A percentile compares a stretch with the other conserved stretches of the same genome.
Conservation (phyloP, 2,888 invertebrate genomes). For the Mechanitis messenoides region DNA sequence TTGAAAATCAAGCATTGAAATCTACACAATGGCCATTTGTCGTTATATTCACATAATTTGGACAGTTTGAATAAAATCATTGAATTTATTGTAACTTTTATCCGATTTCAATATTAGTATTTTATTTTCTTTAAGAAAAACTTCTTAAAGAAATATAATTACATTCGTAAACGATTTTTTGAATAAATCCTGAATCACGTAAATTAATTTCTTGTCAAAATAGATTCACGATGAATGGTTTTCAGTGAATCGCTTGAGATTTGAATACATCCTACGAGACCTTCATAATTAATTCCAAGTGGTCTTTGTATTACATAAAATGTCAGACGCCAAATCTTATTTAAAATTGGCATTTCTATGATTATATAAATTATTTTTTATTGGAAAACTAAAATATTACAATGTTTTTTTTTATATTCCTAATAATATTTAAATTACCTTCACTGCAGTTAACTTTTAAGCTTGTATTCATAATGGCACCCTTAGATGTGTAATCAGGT, state of each 20-base stretch:
- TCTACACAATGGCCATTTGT: too few species aligned
- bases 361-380: constrained; percentile 12
- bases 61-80: background rate
- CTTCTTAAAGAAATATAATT: constrained; percentile 1
- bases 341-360: constrained; percentile 10
- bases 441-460: too few species aligned
- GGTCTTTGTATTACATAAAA: constrained; percentile 21
- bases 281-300: constrained; percentile 32
- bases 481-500: too few species aligned
- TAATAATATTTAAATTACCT: too few species aligned
- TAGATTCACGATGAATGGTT: constrained; percentile 23
- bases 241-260: constrained; percentile 29
- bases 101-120: background rate
- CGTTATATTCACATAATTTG: background rate
- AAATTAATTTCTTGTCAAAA: constrained; percentile 25
- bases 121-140: background rate
- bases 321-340: constrained; percentile 23
- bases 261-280: constrained; percentile 30
- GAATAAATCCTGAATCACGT: constrained; percentile 15
- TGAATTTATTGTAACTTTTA: background rate
- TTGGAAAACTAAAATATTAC: background rate
- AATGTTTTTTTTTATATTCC: background rate
- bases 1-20: too few species aligned
- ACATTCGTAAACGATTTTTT: constrained; percentile 7
- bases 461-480: too few species aligned